These are phyloP conservation scores for Aphaenogaster ashmeadi DNA, from an alignment of 1,140 invertebrate species.

Conservation along the genomic window DNA sequence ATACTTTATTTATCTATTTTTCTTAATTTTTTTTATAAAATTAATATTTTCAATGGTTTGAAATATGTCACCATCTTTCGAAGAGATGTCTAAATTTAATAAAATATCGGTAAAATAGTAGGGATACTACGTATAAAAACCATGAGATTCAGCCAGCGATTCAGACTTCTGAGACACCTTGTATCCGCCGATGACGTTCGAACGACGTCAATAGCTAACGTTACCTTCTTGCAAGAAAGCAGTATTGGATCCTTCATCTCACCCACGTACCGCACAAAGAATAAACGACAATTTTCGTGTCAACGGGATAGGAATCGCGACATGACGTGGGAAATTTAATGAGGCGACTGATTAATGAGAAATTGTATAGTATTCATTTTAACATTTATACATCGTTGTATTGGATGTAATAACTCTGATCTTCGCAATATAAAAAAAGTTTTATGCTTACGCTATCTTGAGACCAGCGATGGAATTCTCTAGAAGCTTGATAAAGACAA, in stretches of 20 bases:
- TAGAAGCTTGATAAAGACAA: slow-evolving; percentile 86
- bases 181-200: slow-evolving; percentile 13
- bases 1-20: background rate
- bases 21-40: background rate
- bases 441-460: slow-evolving; percentile 87
- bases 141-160: background rate
- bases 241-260: slow-evolving; percentile 14
- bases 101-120: background rate
- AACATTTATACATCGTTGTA: slow-evolving; percentile 84
- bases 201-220: slow-evolving; percentile 31
- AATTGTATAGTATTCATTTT: slow-evolving; percentile 82
- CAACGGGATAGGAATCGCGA: background rate
- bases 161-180: slow-evolving; percentile 9
- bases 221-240: slow-evolving; percentile 7
- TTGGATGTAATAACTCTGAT: slow-evolving; percentile 80
- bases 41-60: background rate
- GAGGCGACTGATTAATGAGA: slow-evolving; percentile 74
- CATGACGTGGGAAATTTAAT: slow-evolving; percentile 21
- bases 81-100: background rate
- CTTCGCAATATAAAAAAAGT: slow-evolving; percentile 79
- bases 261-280: background rate
- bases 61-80: background rate
- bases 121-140: background rate
- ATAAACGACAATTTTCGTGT: background rate
- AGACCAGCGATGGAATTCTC: slow-evolving; percentile 91